Evolutionary conservation across 2,113 vertebrate species (phyloP), one percentile per base, ranked within the genome.

Genomic region (Tyrannus savana): DNA sequence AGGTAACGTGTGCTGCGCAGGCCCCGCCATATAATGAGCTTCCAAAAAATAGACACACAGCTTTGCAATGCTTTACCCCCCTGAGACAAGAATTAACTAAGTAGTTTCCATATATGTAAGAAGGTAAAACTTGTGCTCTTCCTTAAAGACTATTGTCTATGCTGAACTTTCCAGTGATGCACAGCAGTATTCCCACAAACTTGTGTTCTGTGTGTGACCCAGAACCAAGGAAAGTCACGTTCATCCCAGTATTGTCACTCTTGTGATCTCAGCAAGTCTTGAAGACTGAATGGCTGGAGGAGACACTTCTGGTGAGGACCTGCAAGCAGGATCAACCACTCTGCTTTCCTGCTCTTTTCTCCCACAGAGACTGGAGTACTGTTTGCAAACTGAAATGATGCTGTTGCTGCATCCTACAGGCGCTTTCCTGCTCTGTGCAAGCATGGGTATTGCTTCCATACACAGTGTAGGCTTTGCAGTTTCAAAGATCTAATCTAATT

Each of bases 401-500:
- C 52, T 47, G 35, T 28, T 89, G 60, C 76, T 90, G 83, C 52
- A 37, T 93, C 92, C 83, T 73, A 22, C 71, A 52, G 37, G 10
- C 18, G 10, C 83, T 77, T 90, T 18, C 63, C 83, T 67, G 67
- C 81, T 89, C 78, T 62, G 22, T 63, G 78, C 87, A 42, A 55
- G 84, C 82, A 56, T 31, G 90, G 56, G 44, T 75, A 60, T 92
- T 90, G 18, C 92, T 82, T 81, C 83, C 59, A 80, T 71, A 64
- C 52, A 15, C 55, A 64, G 68, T 2, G 73, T 84, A 63, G 77
- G 88, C 90, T 64, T 44, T 86, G 47, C 88, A 25, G 44, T 92
- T 95, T 75, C 60, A 66, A 22, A 86, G 83, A 90, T 75, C 56
- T 89, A 12, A 87, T 95, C 96, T 95, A 95, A 96, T 92, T 84